Conservation (phyloP, 2,888 invertebrate genomes). For the Xanthia icteritia region DNA sequence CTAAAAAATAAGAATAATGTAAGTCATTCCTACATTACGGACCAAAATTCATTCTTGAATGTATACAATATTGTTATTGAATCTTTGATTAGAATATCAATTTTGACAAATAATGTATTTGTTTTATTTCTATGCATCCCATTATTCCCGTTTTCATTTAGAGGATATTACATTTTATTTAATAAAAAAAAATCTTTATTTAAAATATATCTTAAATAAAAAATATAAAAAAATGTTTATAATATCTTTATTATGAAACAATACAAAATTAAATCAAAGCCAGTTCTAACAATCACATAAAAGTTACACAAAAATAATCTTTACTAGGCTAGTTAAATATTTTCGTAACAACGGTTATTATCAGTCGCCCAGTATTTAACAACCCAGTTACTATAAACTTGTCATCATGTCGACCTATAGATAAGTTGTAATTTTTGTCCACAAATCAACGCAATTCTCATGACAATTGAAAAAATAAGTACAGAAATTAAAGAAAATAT, state of each 20-base stretch:
- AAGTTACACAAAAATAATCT: background rate
- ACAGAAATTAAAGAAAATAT: background rate
- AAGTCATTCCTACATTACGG: slow-evolving; percentile 48
- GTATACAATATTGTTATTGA: slow-evolving; percentile 42
- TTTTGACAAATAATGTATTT: slow-evolving; percentile 23
- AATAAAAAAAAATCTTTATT: no score
- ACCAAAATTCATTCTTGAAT: slow-evolving; percentile 58
- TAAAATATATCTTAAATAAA: no score
- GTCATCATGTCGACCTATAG: background rate
- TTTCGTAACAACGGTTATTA: background rate
- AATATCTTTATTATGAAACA: slow-evolving; percentile 41
- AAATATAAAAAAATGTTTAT: background rate
- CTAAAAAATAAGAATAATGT: slow-evolving; percentile 45
- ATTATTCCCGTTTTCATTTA: background rate
- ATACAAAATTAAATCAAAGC: slow-evolving; percentile 31
- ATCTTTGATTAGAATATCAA: slow-evolving; percentile 63
- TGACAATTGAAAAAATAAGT: background rate
- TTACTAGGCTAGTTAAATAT: background rate
- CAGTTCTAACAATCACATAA: slow-evolving; percentile 35
- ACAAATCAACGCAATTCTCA: background rate
- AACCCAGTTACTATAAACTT: background rate
- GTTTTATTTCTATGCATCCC: slow-evolving; percentile 23
- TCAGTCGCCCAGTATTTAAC: background rate
- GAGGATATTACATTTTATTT: background rate
- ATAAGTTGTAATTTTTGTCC: background rate